Conservation (phyloP, 2,113 vertebrate genomes). For the Amia ocellicauda region DNA sequence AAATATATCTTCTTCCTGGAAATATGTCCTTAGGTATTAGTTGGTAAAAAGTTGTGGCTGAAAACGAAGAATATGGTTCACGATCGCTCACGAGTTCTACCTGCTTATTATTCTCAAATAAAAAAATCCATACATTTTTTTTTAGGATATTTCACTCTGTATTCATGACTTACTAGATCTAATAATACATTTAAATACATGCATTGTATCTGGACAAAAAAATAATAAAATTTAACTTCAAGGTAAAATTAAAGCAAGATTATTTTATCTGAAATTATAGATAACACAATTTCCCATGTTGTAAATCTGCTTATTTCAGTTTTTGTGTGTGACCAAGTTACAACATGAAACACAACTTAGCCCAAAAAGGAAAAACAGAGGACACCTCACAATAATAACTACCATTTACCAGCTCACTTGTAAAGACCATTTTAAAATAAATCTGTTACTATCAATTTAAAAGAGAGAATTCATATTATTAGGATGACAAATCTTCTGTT, state of each 20-base stretch:
- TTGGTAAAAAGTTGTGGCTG: too few species aligned
- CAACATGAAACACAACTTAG: too few species aligned
- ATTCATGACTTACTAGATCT: slow-evolving; percentile 1
- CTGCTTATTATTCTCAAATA: neutral
- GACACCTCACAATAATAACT: too few species aligned
- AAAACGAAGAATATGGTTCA: too few species aligned
- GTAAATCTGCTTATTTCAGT: too few species aligned
- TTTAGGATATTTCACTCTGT: neutral
- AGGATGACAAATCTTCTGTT: neutral
- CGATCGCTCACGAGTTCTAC: neutral
- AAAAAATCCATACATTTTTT: neutral
- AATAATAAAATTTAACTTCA: neutral
- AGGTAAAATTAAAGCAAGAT: neutral
- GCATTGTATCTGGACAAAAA: slow-evolving; percentile 7
- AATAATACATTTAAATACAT: neutral
- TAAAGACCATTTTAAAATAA: neutral
- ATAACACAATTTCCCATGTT: too few species aligned
- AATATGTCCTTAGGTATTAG: too few species aligned
- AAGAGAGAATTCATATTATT: neutral
- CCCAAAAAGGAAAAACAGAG: too few species aligned
- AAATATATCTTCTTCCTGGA: too few species aligned
- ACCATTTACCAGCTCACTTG: neutral
- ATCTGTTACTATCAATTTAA: neutral
- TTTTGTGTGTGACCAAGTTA: too few species aligned
- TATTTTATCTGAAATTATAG: neutral